Evolutionary conservation across 64 coral and sea anemone genomes (phyloP), one percentile per base, ranked within the genome.

Genomic region (Montipora efflorescens): DNA sequence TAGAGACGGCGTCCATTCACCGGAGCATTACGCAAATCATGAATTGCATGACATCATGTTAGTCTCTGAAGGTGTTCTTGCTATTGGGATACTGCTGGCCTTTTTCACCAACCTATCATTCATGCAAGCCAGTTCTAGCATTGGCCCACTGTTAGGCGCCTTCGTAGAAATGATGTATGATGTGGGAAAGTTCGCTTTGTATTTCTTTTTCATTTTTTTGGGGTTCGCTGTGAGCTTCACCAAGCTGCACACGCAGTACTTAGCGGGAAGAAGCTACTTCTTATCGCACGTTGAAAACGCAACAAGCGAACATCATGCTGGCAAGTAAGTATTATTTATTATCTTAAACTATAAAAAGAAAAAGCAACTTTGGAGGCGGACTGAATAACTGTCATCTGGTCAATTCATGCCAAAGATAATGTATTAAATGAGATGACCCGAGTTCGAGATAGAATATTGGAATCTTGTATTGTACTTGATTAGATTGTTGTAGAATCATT

Each of bases 181-280:
- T 71, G 82, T 86, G 46, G 67, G 18, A 46, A 86, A 70, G n/a
- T 86, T 86, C 47, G 70, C 50, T 36, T 86, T 86, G 1, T 71
- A 86, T 71, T 86, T 86, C 67, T 19, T 51, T 12, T 86, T 86
- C n/a, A 64, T 86, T 19, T 86, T 86, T 25, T 25, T 86, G 45
- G 66, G 64, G 2, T 86, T 86, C 9, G 82, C 67, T 19, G 82
- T 86, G 28, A 86, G 82, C 59, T 72, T 86, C 36, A 86, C 66
- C 0, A 86, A 86, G 10, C 36, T 86, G 43, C 25, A 72, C 19
- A 9, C 66, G 20, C 82, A 86, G 36, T 84, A 48, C 64, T 6
- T 28, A 18, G 81, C 61, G 13, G 61, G 15, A 36, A 0, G 12
- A 16, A 6, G 16, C 48, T 49, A 16, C 43, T 59, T 48, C 23